Conservation (phyloP, 2,888 invertebrate genomes). For the Cantharis flavilabris region DNA sequence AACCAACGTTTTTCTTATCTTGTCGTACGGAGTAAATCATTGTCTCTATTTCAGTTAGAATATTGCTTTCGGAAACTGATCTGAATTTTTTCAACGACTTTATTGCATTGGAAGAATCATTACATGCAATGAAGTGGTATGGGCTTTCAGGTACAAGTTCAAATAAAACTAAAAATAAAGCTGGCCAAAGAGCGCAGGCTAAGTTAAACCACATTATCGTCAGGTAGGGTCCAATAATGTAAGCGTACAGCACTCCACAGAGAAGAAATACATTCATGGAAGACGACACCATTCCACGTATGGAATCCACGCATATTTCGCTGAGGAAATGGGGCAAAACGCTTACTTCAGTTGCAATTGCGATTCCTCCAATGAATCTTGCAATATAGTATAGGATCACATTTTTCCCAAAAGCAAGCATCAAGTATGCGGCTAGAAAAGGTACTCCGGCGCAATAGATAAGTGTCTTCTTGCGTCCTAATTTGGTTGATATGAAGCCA, state of each 20-base stretch:
- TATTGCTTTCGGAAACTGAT: background rate
- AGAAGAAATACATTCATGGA: slow-evolving; percentile 41
- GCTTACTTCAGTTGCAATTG: background rate
- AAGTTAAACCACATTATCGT: background rate
- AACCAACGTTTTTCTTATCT: background rate
- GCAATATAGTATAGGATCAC: background rate
- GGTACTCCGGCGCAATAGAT: background rate
- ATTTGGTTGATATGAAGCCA: slow-evolving; percentile 65
- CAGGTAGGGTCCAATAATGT: background rate
- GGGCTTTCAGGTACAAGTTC: background rate
- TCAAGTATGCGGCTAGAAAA: background rate
- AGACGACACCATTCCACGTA: background rate
- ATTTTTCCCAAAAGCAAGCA: background rate
- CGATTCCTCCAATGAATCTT: background rate
- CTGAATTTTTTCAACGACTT: background rate
- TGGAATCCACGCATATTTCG: background rate
- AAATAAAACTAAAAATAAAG: background rate
- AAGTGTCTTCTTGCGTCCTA: background rate
- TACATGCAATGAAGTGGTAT: background rate
- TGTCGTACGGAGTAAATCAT: background rate
- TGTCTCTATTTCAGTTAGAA: background rate
- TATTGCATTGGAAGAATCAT: background rate
- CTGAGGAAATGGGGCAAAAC: background rate
- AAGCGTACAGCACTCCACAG: background rate
- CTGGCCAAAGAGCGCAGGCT: background rate